Base-by-base conservation (phyloP, 2,888 invertebrate genomes). In the Andrena bucephala region DNA sequence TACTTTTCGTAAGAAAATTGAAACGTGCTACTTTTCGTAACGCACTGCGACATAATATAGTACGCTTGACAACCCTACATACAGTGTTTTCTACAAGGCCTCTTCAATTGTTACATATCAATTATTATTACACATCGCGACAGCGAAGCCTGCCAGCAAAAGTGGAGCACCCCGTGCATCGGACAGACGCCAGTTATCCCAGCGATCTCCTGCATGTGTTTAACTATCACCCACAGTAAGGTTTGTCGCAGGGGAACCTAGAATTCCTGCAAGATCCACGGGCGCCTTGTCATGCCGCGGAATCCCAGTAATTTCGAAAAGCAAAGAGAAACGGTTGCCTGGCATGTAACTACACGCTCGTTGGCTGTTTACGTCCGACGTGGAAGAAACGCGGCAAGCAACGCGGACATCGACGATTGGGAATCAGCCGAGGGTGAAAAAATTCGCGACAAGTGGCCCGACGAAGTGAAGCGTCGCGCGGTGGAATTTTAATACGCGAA, bases 241-340 rank as follows among this genome's bases (percentile, higher is more conserved):
- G 13, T 62, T 36, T 10, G 52, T 69, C 20, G 16, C 27, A 4
- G 13, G 65, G 36, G 20, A 20, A 24, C 6, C 24, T 20, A n/a
- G 7, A 16, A 36, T 52, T n/a, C 33, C 20, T 36, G 24, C 7
- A 33, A 52, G 48, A 57, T 54, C 6, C 63, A 20, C 33, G 5
- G 29, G 16, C 36, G 13, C 20, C 31, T 36, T 48, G 10, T 24
- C 4, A 7, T 2, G 16, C 6, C 13, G 7, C 3, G 78, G 68
- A 78, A 77, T 77, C 20, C 54, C 62, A 3, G 24, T 10, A 68
- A 68, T 68, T 16, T 33, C 13, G 31, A 3, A 29, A 13, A 52
- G 10, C 20, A 5, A 2, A 29, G 57, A 60, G 27, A 52, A 66
- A n/a, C 8, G 33, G 33, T 4, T 57, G 3, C 57, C 33, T 62